phyloP scores from a whole-genome alignment of 2,888 invertebrate genomes.

The Acleris laterana region DNA sequence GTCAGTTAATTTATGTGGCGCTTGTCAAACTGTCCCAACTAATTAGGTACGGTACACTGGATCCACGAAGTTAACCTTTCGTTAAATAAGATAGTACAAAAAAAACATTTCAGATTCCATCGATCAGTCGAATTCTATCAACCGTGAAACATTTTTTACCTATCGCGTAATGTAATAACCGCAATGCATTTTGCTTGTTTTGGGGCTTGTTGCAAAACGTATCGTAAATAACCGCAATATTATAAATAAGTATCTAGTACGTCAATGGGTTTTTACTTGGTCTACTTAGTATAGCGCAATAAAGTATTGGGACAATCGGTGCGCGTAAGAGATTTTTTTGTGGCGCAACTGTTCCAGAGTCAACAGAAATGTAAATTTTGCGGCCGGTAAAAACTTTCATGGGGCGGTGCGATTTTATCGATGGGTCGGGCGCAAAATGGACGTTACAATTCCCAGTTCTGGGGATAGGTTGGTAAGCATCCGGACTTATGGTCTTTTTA shows the following conservation, averaged over 20 bases:
- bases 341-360: conserved; percentile 2
- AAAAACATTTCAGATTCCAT: neutral
- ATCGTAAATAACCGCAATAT: neutral
- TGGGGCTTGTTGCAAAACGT: neutral
- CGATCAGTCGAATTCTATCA: neutral
- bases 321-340: conserved; percentile 5
- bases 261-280: neutral
- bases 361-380: conserved; percentile 17
- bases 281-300: neutral
- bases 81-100: neutral
- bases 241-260: neutral
- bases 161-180: neutral
- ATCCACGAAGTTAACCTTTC: too few species aligned
- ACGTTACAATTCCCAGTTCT: conserved; percentile 25
- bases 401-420: conserved; percentile 20
- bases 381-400: conserved; percentile 10
- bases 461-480: neutral
- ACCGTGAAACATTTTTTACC: neutral
- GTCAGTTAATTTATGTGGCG: conserved; percentile 22
- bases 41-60: neutral
- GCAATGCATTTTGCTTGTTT: neutral
- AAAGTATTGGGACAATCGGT: neutral
- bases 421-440: conserved; percentile 23
- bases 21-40: conserved; percentile 22
- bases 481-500: neutral